These are phyloP conservation scores for Anisognathus igniventris DNA, from an alignment of 2,797 vertebrate species.

Conservation along the genomic window DNA sequence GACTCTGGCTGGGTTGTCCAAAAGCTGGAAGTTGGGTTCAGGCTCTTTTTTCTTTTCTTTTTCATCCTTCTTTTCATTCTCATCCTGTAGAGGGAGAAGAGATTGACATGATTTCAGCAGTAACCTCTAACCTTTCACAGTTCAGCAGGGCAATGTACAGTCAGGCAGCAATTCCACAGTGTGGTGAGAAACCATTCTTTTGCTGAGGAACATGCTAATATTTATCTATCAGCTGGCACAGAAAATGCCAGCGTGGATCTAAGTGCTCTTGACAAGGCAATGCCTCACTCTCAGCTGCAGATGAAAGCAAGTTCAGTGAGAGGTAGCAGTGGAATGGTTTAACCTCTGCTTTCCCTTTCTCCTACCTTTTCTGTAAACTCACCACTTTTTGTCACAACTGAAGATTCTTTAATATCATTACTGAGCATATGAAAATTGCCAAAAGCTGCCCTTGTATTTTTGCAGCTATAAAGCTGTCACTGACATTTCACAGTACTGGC, in stretches of 20 bases:
- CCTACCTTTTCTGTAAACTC: neutral
- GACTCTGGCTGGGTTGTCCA: constrained; percentile 94
- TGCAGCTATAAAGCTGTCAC: neutral
- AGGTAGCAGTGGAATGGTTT: neutral
- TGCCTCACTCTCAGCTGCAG: neutral
- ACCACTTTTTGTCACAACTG: neutral
- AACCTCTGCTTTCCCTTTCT: neutral
- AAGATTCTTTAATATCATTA: neutral
- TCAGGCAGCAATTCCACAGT: neutral
- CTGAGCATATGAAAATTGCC: neutral
- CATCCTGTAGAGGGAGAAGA: constrained; percentile 73
- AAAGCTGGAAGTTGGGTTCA: constrained; percentile 92
- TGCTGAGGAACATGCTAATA: neutral
- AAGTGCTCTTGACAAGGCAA: neutral
- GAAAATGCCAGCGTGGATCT: neutral
- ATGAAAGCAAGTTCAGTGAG: neutral
- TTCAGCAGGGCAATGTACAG: neutral
- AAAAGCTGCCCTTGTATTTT: neutral
- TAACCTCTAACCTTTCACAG: neutral
- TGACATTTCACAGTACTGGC: neutral
- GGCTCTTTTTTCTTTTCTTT: constrained; percentile 98
- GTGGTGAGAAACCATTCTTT: neutral
- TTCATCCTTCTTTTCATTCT: constrained; percentile 87
- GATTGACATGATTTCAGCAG: neutral
- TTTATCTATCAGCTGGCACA: neutral